Conservation (phyloP, 1,140 invertebrate genomes). For the Drosophila pallidifrons region DNA sequence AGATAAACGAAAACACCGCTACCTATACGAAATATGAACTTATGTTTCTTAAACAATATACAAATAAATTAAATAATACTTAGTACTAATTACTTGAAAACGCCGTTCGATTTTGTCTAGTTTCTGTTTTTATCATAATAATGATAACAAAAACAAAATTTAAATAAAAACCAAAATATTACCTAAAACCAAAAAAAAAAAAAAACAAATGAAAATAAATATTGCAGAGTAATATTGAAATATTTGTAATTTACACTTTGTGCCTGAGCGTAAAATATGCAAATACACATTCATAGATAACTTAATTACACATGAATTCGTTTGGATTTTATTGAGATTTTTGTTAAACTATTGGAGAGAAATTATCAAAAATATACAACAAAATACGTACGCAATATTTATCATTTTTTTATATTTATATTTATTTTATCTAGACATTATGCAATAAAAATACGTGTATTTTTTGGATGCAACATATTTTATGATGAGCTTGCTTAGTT, state of each 20-base stretch:
- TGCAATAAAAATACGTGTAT: slow-evolving; percentile 49
- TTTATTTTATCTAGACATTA: slow-evolving; percentile 40
- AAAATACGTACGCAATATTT: slow-evolving; percentile 18
- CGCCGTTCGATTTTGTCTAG: slow-evolving; percentile 47
- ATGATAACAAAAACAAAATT: slow-evolving; percentile 14
- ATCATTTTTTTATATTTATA: not conserved
- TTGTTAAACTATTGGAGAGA: slow-evolving; percentile 31
- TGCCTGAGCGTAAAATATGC: slow-evolving; percentile 79
- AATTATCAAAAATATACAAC: slow-evolving; percentile 35
- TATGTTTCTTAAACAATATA: slow-evolving; percentile 50
- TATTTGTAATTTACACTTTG: slow-evolving; percentile 84
- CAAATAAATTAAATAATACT: slow-evolving; percentile 40
- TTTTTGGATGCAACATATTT: slow-evolving; percentile 67
- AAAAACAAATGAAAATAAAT: slow-evolving; percentile 15
- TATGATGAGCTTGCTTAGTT: slow-evolving; percentile 82
- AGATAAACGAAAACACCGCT: slow-evolving; percentile 43
- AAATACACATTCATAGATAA: slow-evolving; percentile 53
- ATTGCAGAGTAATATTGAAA: slow-evolving; percentile 62
- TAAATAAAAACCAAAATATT: slow-evolving; percentile 12
- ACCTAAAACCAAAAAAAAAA: slow-evolving; percentile 24
- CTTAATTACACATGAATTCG: slow-evolving; percentile 39
- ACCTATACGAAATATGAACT: slow-evolving; percentile 41
- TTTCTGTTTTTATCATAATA: slow-evolving; percentile 24
- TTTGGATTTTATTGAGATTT: slow-evolving; percentile 39
- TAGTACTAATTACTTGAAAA: slow-evolving; percentile 35